Percentiles rank a stretch among this genome's conserved stretches.
Conservation (phyloP, 2,113 vertebrate genomes). For the Apodemus speciosus region DNA sequence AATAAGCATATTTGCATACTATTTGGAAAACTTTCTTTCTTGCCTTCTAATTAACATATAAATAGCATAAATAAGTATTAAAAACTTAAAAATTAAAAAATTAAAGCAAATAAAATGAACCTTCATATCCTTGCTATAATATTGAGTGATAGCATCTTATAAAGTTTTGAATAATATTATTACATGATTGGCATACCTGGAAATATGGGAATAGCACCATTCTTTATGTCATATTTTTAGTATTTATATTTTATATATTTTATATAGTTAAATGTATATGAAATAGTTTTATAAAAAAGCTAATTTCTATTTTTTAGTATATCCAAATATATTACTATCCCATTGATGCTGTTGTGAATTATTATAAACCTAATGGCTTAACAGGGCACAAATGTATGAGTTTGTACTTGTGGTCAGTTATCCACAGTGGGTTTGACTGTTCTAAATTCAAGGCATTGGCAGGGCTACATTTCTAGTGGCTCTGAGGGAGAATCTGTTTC, state of each 20-base stretch:
- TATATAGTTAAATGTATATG: too few species aligned
- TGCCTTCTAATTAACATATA: conserved; percentile 47
- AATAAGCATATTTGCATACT: conserved; percentile 50
- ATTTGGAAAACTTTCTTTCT: conserved; percentile 50
- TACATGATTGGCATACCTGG: not conserved
- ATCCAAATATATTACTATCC: not conserved
- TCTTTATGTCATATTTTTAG: not conserved
- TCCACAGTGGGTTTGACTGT: conserved; percentile 8
- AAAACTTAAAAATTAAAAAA: conserved; percentile 37
- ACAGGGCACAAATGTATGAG: conserved; percentile 7
- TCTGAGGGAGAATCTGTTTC: conserved; percentile 50
- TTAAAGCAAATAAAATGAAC: not conserved
- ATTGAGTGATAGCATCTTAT: not conserved
- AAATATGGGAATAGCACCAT: not conserved
- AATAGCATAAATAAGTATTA: not conserved
- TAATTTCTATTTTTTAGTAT: not conserved
- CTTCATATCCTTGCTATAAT: not conserved
- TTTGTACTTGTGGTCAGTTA: not conserved
- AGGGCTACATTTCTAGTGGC: not conserved
- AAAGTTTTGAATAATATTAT: not conserved
- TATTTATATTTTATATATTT: not conserved
- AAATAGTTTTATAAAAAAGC: not conserved
- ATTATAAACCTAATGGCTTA: not conserved
- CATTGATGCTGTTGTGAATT: not conserved
- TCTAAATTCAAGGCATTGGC: conserved; percentile 26